A percentile compares a stretch with the other conserved stretches of the same genome.
Conservation (phyloP, 1,140 invertebrate genomes). For the Euwallacea fornicatus region DNA sequence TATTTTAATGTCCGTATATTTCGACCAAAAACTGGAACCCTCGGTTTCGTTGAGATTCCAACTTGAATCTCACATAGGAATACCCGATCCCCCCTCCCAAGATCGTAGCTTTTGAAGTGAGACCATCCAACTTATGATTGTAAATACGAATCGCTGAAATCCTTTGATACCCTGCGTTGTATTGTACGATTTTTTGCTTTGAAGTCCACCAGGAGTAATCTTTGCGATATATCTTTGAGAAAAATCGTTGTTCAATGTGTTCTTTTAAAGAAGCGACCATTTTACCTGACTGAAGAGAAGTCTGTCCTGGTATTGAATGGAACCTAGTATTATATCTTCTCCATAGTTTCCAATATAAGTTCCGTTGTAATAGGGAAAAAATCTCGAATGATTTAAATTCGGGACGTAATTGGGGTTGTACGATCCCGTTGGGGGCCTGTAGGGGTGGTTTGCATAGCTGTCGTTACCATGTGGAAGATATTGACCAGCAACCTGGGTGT, state of each 20-base stretch:
- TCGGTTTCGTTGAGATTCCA: constrained; percentile 38
- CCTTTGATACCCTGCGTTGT: constrained; percentile 40
- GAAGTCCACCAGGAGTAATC: constrained; percentile 39
- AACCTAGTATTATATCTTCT: no score
- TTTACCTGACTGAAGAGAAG: no score
- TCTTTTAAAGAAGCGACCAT: no score
- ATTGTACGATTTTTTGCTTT: constrained; percentile 40
- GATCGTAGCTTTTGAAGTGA: constrained; percentile 37
- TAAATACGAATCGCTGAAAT: constrained; percentile 43
- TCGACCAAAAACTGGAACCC: constrained; percentile 44
- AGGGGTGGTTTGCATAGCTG: no score
- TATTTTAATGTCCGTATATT: constrained; percentile 43
- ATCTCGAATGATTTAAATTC: no score
- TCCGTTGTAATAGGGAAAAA: no score
- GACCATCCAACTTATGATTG: constrained; percentile 44
- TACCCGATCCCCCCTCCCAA: constrained; percentile 41
- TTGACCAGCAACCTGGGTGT: no score
- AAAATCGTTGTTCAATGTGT: background rate
- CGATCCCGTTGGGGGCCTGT: no score
- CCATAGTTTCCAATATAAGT: no score
- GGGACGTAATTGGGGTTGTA: no score
- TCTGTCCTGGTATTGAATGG: no score
- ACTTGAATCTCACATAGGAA: constrained; percentile 41
- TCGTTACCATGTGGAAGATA: no score
- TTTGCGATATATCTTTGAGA: constrained; percentile 40